Evolutionary conservation across 2,888 invertebrate genomes (phyloP), one percentile per base, ranked within the genome.

Genomic region (Ditylenchus weischeri): DNA sequence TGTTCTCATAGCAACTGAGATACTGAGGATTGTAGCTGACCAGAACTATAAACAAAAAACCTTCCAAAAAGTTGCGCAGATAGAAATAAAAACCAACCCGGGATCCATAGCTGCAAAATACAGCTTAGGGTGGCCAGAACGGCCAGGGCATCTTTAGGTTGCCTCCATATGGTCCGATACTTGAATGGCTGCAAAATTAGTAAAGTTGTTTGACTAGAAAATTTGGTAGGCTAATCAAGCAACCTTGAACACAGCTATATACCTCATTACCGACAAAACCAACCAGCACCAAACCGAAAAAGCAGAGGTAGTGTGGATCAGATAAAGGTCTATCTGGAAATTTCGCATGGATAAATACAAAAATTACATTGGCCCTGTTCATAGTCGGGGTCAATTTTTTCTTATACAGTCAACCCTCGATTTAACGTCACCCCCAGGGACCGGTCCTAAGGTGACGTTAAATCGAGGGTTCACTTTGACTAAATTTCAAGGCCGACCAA

Each of bases 221-320:
- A 29, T 29, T 29, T 29, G 29, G 29, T 29, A 5, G 29, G 29
- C 29, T 29, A 5, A 29, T 29, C 29, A 29, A 29, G 3, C 29
- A 29, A 29, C 29, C 29, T 29, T 29, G 29, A 29, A 29, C 0
- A 80, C 80, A 23, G 80, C 80, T 10, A 75, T 74, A 68, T 79
- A 80, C 35, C 75, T 68, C 8, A 79, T 67, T 19, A 80, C 71
- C 18, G 80, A 81, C 21, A 80, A 63, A 18, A 78, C 68, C 19
- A 80, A 72, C 80, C 80, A 80, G 62, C 79, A 80, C 74, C 80
- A 80, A 5, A 80, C 80, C 15, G 79, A 79, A 66, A 81, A 81
- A 4, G 79, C 80, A 0, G 79, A 78, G 23, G 80, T 78, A 4
- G 79, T 71, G 60, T 80, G 80, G 66, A 80, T 76, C 29, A 78